Evolutionary conservation across 2,113 vertebrate genomes (phyloP), one percentile per base, ranked within the genome.

Genomic region (Elgaria multicarinata): DNA sequence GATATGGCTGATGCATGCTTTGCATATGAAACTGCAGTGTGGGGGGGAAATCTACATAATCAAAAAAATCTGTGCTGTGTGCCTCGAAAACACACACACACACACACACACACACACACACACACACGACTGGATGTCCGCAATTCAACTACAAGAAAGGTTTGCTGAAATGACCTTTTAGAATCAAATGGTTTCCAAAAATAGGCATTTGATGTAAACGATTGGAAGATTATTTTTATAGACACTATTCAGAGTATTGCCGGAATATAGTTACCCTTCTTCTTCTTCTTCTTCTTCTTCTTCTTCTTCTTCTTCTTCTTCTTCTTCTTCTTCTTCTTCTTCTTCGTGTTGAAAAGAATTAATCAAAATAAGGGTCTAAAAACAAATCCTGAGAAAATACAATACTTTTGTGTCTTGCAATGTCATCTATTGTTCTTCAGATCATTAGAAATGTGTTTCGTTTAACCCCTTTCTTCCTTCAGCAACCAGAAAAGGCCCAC

Each of bases 1-100:
- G 96, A 97, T 97, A 96, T 97, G 97, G 97, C 95, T 93, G 96
- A 95, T 97, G 96, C 97, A 97, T 97, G 97, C 97, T 98, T 98
- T 98, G 98, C 97, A 98, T 98, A 97, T 98, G 97, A 98, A 98
- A 97, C 98, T 97, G 96, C 96, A 95, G 95, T 96, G 95, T 96
- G 96, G 96, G 93, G 96, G 71, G 93, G 95, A 96, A 97, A 98
- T 97, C 97, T 97, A 97, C 97, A 97, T 97, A 97, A 97, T 97
- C 97, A 97, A 97, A 97, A 98, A 97, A 97, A 97, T 96, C 97
- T 98, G 97, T 96, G 95, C 95, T 10, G 94, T 94, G 95, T 95
- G 93, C 92, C 95, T 94, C 93, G 95, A 92, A 96, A 96, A 97
- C 96, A 92, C 91, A 94, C n/a, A 66, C 55, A 62, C 46, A 39